phyloP scores from a whole-genome alignment of 1,140 invertebrate genomes.

The Thalassaphorura encarpata region DNA sequence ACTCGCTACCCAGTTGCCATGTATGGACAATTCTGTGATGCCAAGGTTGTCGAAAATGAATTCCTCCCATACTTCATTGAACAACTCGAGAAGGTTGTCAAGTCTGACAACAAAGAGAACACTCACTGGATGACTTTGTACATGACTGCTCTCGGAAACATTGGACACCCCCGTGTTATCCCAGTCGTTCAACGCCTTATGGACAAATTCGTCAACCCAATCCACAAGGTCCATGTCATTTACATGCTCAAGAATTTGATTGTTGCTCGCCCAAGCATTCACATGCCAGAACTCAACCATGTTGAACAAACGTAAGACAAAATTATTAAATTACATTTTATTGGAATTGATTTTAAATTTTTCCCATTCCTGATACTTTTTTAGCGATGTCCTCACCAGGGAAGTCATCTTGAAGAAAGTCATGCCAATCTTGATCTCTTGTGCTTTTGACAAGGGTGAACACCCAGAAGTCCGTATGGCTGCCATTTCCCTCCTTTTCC shows the following conservation, averaged over 20 bases:
- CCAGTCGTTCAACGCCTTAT: constrained; percentile 26
- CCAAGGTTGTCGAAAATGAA: constrained; percentile 16
- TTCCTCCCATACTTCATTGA: constrained; percentile 27
- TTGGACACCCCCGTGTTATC: constrained; percentile 30
- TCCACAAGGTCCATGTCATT: constrained; percentile 25
- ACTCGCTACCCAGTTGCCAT: constrained; percentile 29
- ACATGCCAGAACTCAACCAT: neutral
- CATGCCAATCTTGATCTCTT: constrained; percentile 28
- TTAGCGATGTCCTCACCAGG: constrained; percentile 15
- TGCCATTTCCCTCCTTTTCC: constrained; percentile 27
- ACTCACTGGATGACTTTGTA: constrained; percentile 12
- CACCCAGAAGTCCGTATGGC: constrained; percentile 32
- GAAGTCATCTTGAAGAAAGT: constrained; percentile 26
- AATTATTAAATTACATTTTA: neutral
- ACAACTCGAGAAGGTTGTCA: constrained; percentile 7
- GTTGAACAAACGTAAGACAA: constrained; percentile 13
- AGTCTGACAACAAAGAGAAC: neutral
- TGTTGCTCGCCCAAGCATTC: constrained; percentile 5
- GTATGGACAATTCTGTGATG: constrained; percentile 33
- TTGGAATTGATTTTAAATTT: neutral
- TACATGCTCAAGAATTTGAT: constrained; percentile 25
- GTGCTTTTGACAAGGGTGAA: constrained; percentile 32
- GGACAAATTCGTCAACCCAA: constrained; percentile 19
- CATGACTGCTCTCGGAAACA: constrained; percentile 30
- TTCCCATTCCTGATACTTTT: too few relatives aligned